Percentiles rank a stretch among this genome's conserved stretches.
These are phyloP conservation scores for Psittacara wagleri DNA, from an alignment of 2,113 vertebrate genomes.

Conservation along the genomic window DNA sequence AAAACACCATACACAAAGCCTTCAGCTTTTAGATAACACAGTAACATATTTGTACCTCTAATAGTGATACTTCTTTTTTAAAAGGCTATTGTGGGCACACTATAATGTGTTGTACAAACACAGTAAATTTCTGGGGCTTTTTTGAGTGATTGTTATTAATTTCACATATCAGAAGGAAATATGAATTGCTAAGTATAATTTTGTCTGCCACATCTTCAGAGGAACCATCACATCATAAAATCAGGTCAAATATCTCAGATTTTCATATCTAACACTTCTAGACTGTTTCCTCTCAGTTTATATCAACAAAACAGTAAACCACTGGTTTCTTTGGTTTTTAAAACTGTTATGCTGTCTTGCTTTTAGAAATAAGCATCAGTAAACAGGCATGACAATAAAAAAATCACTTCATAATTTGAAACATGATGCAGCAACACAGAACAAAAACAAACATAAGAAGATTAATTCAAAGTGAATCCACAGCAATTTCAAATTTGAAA, in stretches of 20 bases:
- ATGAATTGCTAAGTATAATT: background rate
- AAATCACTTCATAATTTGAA: background rate
- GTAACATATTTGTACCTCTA: background rate
- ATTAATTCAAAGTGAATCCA: background rate
- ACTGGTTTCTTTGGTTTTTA: background rate
- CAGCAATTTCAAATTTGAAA: background rate
- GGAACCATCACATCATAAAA: background rate
- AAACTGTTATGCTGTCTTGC: background rate
- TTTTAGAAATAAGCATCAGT: background rate
- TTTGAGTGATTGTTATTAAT: background rate
- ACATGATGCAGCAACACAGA: background rate
- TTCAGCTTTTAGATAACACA: background rate
- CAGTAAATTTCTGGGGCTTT: background rate
- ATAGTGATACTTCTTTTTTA: background rate
- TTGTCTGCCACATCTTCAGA: background rate
- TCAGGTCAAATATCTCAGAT: background rate
- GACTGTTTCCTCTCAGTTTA: background rate
- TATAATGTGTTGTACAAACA: background rate
- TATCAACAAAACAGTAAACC: background rate
- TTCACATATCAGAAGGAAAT: background rate
- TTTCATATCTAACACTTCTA: background rate
- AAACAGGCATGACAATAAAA: background rate
- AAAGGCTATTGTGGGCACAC: background rate
- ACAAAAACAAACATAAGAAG: background rate
- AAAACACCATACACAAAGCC: accelerated